Evolutionary conservation across 1,140 invertebrate genomes (phyloP), one percentile per base, ranked within the genome.

Genomic region (Zaprionus vittiger): DNA sequence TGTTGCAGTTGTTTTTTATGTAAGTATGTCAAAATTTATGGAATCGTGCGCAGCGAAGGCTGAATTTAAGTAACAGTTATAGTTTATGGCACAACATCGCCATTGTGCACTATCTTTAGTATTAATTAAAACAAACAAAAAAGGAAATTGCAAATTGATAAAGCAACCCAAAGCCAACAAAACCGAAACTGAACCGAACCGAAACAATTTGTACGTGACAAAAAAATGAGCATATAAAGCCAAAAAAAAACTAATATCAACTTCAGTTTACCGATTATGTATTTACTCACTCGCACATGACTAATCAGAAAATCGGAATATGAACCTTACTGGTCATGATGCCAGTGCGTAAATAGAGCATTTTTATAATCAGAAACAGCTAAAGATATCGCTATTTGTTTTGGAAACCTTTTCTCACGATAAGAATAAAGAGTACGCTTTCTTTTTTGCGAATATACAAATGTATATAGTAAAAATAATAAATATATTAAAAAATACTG

Each of bases 121-220:
- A 79, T 87, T 87, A 87, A 87, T 87, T 87, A 87, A 87, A 87
- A 87, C 47, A 60, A 62, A 79, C 83, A 68, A 89, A 87, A 89
- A 73, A 73, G 83, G 83, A 80, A 87, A 87, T 84, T 81, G 73
- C 84, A 89, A 87, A 87, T 89, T 87, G 84, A 87, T 87, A 89
- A 85, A 82, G 15, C 31, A 15, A 12, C 22, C 12, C 55, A 31
- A 34, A 44, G 24, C n/a, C 49, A 22, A 2, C 44, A n/a, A 44
- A 9, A 41, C 11, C 71, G 9, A 71, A 80, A 83, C 70, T n/a
- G 54, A 77, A 59, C 52, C 63, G 28, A 31, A 31, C 7, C 28
- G 9, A 71, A 80, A 83, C 70, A 78, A 80, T 65, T 89, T 74
- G 77, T 80, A 70, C 75, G 73, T 76, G 77, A 52, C 62, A 60